phyloP scores from a whole-genome alignment of 1,140 invertebrate genomes.

The Drosophila eugracilis region DNA sequence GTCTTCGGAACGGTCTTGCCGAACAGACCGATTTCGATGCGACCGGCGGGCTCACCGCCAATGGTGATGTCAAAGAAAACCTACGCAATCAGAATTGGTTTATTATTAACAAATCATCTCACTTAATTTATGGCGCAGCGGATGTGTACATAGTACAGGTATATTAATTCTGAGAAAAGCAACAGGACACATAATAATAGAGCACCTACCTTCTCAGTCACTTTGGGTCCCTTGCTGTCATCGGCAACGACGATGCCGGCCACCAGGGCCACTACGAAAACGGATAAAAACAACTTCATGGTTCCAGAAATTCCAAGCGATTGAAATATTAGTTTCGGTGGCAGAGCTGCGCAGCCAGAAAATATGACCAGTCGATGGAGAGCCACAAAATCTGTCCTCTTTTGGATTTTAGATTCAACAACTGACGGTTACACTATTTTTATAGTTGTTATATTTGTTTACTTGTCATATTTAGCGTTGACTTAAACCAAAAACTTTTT shows the following conservation, averaged over 20 bases:
- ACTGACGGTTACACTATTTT: too few species aligned
- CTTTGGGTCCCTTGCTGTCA: constrained; percentile 89
- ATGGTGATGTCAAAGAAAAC: constrained; percentile 97
- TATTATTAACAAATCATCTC: constrained; percentile 34
- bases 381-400: too few species aligned
- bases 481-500: too few species aligned
- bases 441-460: too few species aligned
- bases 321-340: constrained; percentile 5
- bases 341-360: too few species aligned
- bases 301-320: constrained; percentile 12
- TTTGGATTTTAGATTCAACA: too few species aligned
- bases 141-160: constrained; percentile 5
- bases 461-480: too few species aligned
- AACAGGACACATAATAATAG: constrained; percentile 15
- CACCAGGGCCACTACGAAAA: constrained; percentile 70
- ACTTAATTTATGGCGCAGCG: constrained; percentile 54
- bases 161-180: background rate
- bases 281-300: constrained; percentile 74
- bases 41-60: constrained; percentile 91
- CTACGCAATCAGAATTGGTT: constrained; percentile 86
- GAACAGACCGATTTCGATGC: constrained; percentile 96
- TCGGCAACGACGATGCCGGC: constrained; percentile 74
- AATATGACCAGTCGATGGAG: too few species aligned
- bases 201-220: constrained; percentile 88
- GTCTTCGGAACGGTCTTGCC: constrained; percentile 99